phyloP scores from a whole-genome alignment of 2,888 invertebrate species.

The Crocallis elinguaria region DNA sequence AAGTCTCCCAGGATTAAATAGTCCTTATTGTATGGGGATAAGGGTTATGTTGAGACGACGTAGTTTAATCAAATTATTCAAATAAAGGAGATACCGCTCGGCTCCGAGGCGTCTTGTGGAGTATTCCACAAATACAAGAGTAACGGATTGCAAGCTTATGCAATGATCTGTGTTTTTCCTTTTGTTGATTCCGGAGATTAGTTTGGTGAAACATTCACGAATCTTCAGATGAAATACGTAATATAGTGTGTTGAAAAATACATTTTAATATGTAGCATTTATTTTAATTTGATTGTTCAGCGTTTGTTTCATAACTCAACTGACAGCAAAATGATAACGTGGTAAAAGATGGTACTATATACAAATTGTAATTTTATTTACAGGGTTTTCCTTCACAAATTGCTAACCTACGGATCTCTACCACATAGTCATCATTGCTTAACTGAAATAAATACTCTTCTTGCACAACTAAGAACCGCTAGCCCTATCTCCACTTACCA shows the following conservation, averaged over 20 bases:
- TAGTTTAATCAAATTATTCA: slow-evolving; percentile 79
- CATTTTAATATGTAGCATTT: no score
- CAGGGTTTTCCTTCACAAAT: no score
- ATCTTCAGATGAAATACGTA: not conserved
- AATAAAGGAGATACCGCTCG: slow-evolving; percentile 70
- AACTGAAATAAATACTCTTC: no score
- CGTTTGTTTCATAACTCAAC: no score
- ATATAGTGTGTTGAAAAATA: not conserved
- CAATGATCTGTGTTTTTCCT: slow-evolving; percentile 34
- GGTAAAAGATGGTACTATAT: no score
- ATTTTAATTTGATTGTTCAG: no score
- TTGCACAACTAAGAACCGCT: no score
- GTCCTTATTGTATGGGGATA: slow-evolving; percentile 28
- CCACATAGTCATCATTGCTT: no score
- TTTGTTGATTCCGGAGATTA: slow-evolving; percentile 19
- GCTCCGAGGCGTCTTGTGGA: slow-evolving; percentile 62
- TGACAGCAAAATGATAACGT: no score
- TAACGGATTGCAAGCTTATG: slow-evolving; percentile 41
- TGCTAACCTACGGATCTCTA: no score
- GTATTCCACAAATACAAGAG: slow-evolving; percentile 62
- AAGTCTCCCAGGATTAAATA: slow-evolving; percentile 23
- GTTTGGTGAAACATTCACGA: not conserved
- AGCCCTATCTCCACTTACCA: no score
- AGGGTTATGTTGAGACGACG: slow-evolving; percentile 43
- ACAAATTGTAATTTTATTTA: no score